Base-by-base conservation (phyloP, 2,113 vertebrate species). In the Polypterus bichir region DNA sequence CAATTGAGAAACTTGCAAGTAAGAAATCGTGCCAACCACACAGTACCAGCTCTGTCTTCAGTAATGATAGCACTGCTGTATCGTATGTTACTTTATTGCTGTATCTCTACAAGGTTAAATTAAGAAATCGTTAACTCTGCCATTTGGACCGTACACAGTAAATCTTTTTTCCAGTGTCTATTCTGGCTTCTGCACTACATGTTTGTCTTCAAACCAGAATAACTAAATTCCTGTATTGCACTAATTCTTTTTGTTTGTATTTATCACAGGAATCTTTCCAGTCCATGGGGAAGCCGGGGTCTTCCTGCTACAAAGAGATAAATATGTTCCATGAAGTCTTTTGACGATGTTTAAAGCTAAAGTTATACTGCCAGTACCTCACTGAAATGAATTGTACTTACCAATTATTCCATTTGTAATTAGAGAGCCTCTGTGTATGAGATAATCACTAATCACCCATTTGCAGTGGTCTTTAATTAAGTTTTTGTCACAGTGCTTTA, bases 201-300 rank as follows among this genome's bases (percentile, higher is more conserved):
- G 27, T 27, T 27, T 27, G 27, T 27, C 27, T 27, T 27, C 27
- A 27, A 27, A 27, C 27, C 27, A 27, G 27, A 27, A 27, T 27
- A 27, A 27, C 27, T 27, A 27, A 27, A 27, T 27, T 27, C 27
- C 27, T 27, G 27, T 27, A 27, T 6, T 55, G 56, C 56, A 45
- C 56, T 58, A 58, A 58, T 47, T 3, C 49, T 52, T 52, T 49
- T 54, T 11, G 49, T 44, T 58, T 48, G 9, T 59, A 47, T 64
- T 47, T 49, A 44, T 60, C 49, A 9, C 3, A 64, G 63, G 58
- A 54, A 64, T 48, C 52, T 54, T 5, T 53, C 44, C 44, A 59
- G 60, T 44, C 63, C 63, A 48, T 64, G 63, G 63, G n/a, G 49
- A 60, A 44, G 46, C 51, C 59, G 60, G 63, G 60, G 54, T 47